Evolutionary conservation across 2,113 vertebrate genomes (phyloP), one percentile per base, ranked within the genome.

Genomic region (Tapirus terrestris): DNA sequence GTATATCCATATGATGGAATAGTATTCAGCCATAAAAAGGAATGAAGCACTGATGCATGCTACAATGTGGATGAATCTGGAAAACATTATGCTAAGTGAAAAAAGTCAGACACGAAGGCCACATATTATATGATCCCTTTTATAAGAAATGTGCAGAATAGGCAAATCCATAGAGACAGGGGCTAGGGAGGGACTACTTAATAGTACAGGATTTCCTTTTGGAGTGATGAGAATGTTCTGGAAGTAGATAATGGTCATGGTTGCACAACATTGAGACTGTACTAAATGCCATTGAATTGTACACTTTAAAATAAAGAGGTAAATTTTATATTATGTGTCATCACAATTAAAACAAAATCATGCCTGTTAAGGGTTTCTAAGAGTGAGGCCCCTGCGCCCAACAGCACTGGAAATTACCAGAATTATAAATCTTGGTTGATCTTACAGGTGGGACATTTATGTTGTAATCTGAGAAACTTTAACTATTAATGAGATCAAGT

Each of bases 81-180:
- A 29, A 29, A 90, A 65, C 58, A 3, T 5, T 1, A 2, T 2
- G 48, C 20, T 56, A 1, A 9, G 29, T 14, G 48, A 77, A 58
- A n/a, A 8, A 2, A 39, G 25, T 23, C 48, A 14, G 92, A 12
- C 21, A 17, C 23, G 5, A 48, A 39, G 36, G 21, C 36, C 76
- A 67, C 5, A 13, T 3, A 2, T 0, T 11, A 9, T 21, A 5
- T 16, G 61, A 29, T 10, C 9, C 27, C 25, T 16, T 21, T 11
- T n/a, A 3, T 3, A 29, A 0, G 45, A 20, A 43, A 56, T 2
- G 48, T 56, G 48, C n/a, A 56, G 12, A 63, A 20, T 1, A 29
- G 76, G 25, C 33, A 36, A 18, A 63, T 1, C 87, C 33, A 0
- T 2, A 23, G 63, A 65, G 73, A 29, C 33, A 43, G 53, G 72